Conservation (phyloP, 2,113 vertebrate species). For the Stigmatopora nigra region DNA sequence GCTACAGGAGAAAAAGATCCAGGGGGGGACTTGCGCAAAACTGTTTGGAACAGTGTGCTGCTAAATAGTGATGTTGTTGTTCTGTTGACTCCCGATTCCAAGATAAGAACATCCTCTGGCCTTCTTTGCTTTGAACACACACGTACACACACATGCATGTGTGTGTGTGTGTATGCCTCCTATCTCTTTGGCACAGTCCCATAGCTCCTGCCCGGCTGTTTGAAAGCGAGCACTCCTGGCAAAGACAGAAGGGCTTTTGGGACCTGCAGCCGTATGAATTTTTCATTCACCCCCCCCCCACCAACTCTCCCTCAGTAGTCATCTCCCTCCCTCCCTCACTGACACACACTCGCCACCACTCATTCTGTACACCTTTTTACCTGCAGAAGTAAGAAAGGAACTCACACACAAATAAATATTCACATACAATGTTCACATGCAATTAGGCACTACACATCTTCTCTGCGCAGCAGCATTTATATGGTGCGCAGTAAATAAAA, state of each 20-base stretch:
- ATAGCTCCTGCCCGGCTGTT: conserved; percentile 48
- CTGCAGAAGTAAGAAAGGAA: conserved; percentile 32
- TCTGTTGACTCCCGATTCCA: conserved; percentile 38
- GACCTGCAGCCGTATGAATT: conserved; percentile 62
- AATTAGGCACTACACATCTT: no score
- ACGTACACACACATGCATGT: not conserved
- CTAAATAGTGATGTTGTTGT: conserved; percentile 30
- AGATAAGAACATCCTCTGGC: conserved; percentile 33
- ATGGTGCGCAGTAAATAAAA: no score
- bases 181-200: conserved; percentile 43
- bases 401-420: conserved; percentile 12
- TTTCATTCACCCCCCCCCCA: conserved; percentile 60
- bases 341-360: conserved; percentile 47
- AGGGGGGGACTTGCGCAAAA: conserved; percentile 16
- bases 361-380: conserved; percentile 49
- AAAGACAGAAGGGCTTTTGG: conserved; percentile 64
- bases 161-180: conserved; percentile 1
- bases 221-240: conserved; percentile 59
- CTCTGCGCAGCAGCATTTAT: no score
- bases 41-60: conserved; percentile 23
- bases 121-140: not conserved
- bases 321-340: conserved; percentile 31
- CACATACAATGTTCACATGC: no score
- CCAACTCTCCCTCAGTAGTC: conserved; percentile 26
- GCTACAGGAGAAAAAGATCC: not conserved